Evolutionary conservation across 1,140 invertebrate genomes (phyloP).

Genomic region (Ladona fulva): DNA sequence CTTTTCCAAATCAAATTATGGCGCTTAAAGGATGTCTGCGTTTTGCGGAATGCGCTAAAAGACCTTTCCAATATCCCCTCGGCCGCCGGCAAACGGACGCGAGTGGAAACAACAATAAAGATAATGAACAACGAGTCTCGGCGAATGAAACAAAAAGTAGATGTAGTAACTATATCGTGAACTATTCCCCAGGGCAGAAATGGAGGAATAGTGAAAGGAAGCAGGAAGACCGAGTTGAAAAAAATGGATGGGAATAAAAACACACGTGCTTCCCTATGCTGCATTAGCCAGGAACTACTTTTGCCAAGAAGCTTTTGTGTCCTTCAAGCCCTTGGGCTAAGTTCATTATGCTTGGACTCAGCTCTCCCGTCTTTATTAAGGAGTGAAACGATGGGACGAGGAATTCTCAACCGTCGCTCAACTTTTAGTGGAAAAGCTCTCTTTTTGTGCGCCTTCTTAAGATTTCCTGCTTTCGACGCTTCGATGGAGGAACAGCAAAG

Average conservation of each 20-base stretch:
- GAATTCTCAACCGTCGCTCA: background rate
- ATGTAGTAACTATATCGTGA: background rate
- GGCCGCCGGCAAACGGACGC: background rate
- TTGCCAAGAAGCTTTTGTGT: constrained; percentile 5
- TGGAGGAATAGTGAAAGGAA: background rate
- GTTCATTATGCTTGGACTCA: background rate
- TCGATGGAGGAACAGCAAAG: too few species aligned
- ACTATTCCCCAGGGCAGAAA: background rate
- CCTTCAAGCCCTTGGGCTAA: background rate
- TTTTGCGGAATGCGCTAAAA: too few species aligned
- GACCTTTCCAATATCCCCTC: background rate
- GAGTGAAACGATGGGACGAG: background rate
- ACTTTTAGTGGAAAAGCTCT: background rate
- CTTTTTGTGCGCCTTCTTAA: background rate
- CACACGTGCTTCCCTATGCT: background rate
- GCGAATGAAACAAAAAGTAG: background rate
- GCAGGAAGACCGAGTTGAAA: background rate
- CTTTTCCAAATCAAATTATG: too few species aligned
- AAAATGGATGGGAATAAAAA: background rate
- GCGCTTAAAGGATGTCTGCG: too few species aligned
- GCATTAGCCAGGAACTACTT: background rate
- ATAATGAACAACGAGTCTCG: background rate
- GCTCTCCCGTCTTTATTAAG: background rate
- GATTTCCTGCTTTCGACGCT: too few species aligned
- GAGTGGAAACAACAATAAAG: background rate